Conservation (phyloP, 2,113 vertebrate species). For the Aspidoscelis tigris region DNA sequence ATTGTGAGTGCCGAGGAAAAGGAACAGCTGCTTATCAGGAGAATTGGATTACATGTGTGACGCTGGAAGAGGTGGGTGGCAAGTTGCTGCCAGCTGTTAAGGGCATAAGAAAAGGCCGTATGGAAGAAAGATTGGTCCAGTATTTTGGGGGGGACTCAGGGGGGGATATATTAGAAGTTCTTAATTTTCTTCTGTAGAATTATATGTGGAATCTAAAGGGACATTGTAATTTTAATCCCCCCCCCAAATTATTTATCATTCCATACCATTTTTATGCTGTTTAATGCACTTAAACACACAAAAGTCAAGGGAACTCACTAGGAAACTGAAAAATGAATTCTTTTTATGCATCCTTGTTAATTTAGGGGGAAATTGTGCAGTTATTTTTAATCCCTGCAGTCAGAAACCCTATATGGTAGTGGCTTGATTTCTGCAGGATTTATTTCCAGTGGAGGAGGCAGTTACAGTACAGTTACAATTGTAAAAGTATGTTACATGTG, state of each 20-base stretch:
- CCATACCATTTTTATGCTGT: not conserved
- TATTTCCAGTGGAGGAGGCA: too few species aligned
- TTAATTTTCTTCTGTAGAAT: not conserved
- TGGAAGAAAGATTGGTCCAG: not conserved
- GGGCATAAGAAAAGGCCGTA: conserved; percentile 33
- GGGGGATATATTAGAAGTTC: not conserved
- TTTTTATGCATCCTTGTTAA: not conserved
- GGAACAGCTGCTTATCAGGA: conserved; percentile 33
- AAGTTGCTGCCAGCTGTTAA: conserved; percentile 13
- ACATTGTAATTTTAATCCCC: not conserved
- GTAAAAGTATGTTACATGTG: too few species aligned
- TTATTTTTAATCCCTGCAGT: too few species aligned
- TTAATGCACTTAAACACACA: not conserved
- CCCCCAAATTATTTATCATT: not conserved
- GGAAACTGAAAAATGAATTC: not conserved
- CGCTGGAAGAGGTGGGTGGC: conserved; percentile 6
- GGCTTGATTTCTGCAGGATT: too few species aligned
- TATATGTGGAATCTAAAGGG: not conserved
- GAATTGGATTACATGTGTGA: conserved; percentile 1
- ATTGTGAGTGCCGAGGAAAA: not conserved
- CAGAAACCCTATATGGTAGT: too few species aligned
- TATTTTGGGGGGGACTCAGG: not conserved
- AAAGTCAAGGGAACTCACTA: not conserved
- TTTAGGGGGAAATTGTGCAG: too few species aligned
- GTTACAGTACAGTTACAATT: too few species aligned